These are phyloP conservation scores for Tetranychus truncatus DNA, from an alignment of 2,888 invertebrate genomes.

Conservation along the genomic window DNA sequence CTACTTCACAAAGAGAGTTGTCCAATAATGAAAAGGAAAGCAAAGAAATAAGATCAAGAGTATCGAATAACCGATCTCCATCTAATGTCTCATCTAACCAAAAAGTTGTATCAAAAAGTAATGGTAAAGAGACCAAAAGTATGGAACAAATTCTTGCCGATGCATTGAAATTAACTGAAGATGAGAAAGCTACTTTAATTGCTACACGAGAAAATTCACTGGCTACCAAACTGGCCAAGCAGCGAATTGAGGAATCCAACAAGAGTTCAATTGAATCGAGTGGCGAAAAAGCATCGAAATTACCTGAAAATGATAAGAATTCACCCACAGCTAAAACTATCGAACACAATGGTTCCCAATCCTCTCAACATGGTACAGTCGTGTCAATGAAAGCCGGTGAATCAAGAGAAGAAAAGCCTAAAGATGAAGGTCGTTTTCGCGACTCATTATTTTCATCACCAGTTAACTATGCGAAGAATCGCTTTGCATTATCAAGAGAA, in stretches of 20 bases:
- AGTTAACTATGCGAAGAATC: constrained; percentile 47
- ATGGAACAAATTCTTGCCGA: constrained; percentile 10
- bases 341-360: too few species aligned
- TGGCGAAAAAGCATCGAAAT: background rate
- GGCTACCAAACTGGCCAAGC: background rate
- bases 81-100: background rate
- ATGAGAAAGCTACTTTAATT: background rate
- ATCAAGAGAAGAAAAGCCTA: constrained; percentile 16
- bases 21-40: background rate
- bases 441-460: constrained; percentile 36
- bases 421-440: background rate
- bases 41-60: background rate
- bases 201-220: background rate
- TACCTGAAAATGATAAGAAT: too few species aligned
- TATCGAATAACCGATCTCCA: background rate
- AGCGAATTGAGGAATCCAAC: background rate
- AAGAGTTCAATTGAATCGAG: background rate
- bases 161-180: constrained; percentile 9
- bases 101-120: background rate
- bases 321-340: too few species aligned
- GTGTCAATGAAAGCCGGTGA: too few species aligned
- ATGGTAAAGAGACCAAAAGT: background rate
- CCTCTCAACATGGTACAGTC: too few species aligned
- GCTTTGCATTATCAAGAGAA: constrained; percentile 35
- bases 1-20: too few species aligned